A percentile compares a stretch with the other conserved stretches of the same genome.
Conservation (phyloP, 1,140 invertebrate genomes). For the Diplogasteroides magnus region DNA sequence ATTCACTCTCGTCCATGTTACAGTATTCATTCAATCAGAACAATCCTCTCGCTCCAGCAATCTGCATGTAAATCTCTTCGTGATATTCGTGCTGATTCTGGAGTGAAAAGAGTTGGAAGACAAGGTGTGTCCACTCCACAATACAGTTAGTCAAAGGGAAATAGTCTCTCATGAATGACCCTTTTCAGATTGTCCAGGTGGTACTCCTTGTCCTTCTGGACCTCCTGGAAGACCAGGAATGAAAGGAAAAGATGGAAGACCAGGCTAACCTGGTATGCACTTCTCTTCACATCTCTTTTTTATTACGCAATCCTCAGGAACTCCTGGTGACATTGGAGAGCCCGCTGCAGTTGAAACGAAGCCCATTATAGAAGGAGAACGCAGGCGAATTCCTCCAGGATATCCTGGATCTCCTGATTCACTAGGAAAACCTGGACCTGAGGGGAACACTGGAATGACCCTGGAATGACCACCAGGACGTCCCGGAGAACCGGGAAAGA, state of each 20-base stretch:
- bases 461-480: background rate
- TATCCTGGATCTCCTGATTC: background rate
- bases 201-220: background rate
- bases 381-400: background rate
- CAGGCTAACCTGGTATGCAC: no score
- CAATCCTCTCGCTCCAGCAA: no score
- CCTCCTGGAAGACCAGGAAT: background rate
- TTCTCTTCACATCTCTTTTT: no score
- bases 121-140: no score
- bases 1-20: no score
- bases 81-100: no score
- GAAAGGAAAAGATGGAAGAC: background rate
- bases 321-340: background rate
- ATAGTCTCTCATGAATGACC: no score
- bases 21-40: no score
- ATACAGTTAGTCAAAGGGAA: no score
- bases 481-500: background rate
- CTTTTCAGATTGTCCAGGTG: background rate
- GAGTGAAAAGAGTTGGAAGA: no score
- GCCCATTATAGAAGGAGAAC: background rate
- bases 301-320: background rate
- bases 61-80: no score
- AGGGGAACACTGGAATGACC: background rate
- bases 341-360: background rate
- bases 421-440: background rate